These are phyloP conservation scores for Oscheius sp. DNA, from an alignment of 2,888 invertebrate genomes.

Conservation along the genomic window DNA sequence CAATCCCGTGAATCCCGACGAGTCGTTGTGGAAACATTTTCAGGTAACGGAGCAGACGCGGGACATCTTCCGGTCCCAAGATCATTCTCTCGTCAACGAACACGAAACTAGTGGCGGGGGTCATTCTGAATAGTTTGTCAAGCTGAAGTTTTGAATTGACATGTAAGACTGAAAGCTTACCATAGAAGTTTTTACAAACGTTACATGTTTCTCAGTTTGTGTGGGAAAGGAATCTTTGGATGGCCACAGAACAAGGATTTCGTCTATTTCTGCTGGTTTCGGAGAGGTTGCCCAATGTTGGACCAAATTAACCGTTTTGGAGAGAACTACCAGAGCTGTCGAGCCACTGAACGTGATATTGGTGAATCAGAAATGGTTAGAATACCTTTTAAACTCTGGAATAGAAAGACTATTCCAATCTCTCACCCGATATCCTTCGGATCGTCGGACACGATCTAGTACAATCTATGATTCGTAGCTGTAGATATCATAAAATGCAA, in stretches of 20 bases:
- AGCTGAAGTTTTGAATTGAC: background rate
- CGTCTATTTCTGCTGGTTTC: background rate
- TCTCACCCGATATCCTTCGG: background rate
- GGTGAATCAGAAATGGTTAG: too few relatives aligned
- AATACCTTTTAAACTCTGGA: background rate
- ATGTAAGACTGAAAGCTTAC: background rate
- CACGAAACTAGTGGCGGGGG: background rate
- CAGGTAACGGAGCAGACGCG: background rate
- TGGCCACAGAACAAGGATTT: conserved; percentile 43
- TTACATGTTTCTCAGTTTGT: conserved; percentile 1
- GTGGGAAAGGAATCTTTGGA: conserved; percentile 32
- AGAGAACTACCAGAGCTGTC: background rate
- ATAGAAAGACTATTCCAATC: conserved; percentile 3
- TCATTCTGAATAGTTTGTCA: background rate
- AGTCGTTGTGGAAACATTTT: conserved; percentile 21
- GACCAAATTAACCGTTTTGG: background rate
- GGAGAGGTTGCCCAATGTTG: background rate
- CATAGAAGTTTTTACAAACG: background rate
- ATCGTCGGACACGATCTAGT: conserved; percentile 30
- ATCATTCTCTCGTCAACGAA: conserved; percentile 26
- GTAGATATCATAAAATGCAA: background rate
- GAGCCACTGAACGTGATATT: background rate
- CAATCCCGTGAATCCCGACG: conserved; percentile 32
- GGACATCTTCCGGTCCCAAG: background rate
- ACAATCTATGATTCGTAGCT: conserved; percentile 19